Evolutionary conservation across 1,140 invertebrate species (phyloP).

Genomic region (Pectinophora gossypiella): DNA sequence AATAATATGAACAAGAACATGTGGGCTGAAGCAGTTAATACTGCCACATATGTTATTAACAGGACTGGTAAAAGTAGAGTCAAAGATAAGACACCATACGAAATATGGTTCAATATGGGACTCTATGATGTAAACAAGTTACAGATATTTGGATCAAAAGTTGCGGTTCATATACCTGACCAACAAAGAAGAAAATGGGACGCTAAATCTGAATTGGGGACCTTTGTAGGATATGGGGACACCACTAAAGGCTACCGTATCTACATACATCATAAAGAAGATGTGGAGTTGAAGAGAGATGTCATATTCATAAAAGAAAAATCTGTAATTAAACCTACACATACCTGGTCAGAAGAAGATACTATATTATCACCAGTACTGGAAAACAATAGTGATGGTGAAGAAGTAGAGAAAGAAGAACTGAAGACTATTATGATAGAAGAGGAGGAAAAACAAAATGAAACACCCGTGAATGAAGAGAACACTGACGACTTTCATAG

Average conservation of each 20-base stretch:
- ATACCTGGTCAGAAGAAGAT: too few relatives aligned
- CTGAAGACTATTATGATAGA: background rate
- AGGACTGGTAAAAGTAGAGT: conserved; percentile 27
- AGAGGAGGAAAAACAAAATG: too few relatives aligned
- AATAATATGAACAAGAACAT: conserved; percentile 20
- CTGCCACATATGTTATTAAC: conserved; percentile 41
- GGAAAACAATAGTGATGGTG: background rate
- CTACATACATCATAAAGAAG: background rate
- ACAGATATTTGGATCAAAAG: conserved; percentile 33
- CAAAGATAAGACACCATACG: conserved; percentile 33
- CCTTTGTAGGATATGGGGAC: conserved; percentile 37
- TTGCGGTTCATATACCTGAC: conserved; percentile 34
- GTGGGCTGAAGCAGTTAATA: conserved; percentile 45
- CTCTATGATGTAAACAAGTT: conserved; percentile 18
- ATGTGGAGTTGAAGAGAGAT: conserved; percentile 5
- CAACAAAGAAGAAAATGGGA: conserved; percentile 32
- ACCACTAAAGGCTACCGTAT: conserved; percentile 3
- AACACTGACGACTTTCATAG: too few relatives aligned
- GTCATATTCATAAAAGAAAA: background rate
- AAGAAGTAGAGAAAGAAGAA: background rate
- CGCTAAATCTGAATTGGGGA: conserved; percentile 22
- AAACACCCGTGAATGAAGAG: too few relatives aligned
- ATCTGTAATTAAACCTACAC: too few relatives aligned
- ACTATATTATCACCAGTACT: too few relatives aligned
- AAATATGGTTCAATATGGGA: conserved; percentile 32